Percentiles rank a stretch among this genome's conserved stretches.
Conservation (phyloP, 1,140 invertebrate species). For the Elymnias hypermnestra region DNA sequence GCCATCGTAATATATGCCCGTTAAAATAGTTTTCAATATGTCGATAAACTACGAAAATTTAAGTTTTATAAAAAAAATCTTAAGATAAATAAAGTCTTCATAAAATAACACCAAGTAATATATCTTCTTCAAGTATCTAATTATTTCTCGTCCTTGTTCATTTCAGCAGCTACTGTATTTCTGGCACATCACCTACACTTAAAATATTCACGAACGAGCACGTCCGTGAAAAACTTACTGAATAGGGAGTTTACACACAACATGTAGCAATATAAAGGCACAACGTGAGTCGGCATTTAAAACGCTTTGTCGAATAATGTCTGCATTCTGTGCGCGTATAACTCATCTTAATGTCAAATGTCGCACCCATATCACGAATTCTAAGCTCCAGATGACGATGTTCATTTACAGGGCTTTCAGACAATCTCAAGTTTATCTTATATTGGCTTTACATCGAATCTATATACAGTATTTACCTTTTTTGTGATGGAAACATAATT, state of each 20-base stretch:
- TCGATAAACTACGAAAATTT: too few species aligned
- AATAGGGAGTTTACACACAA: not conserved
- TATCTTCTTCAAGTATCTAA: too few species aligned
- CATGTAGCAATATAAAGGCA: conserved; percentile 2
- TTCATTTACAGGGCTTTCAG: conserved; percentile 15
- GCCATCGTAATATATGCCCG: too few species aligned
- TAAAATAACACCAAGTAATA: too few species aligned
- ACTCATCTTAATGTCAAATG: conserved; percentile 18
- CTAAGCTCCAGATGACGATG: conserved; percentile 12
- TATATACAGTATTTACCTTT: not conserved
- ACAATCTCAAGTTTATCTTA: conserved; percentile 10
- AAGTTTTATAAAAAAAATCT: too few species aligned
- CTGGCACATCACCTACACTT: too few species aligned
- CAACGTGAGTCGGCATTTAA: conserved; percentile 7
- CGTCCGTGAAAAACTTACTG: not conserved
- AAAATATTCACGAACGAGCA: not conserved
- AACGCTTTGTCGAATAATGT: conserved; percentile 6
- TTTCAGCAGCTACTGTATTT: too few species aligned
- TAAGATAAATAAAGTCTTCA: too few species aligned
- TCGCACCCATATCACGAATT: conserved; percentile 14
- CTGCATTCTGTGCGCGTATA: not conserved
- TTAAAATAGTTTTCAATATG: too few species aligned
- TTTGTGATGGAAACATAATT: too few species aligned
- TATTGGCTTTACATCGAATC: conserved; percentile 4
- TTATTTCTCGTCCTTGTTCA: too few species aligned